Base-by-base conservation (phyloP, 2,888 invertebrate species). In the Latheticus oryzae region DNA sequence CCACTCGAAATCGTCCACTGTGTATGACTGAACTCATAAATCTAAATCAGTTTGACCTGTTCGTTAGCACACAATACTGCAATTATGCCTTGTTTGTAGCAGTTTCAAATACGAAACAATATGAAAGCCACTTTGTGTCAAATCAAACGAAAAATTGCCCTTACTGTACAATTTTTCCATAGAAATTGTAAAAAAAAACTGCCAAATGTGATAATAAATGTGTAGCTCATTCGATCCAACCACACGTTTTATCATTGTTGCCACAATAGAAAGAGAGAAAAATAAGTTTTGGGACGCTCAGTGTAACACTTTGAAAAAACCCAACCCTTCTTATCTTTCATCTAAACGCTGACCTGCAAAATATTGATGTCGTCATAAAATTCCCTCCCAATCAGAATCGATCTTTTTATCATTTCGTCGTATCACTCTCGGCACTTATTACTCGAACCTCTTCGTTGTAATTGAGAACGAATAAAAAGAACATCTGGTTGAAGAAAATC, bases 1-100 rank as follows among this genome's bases (percentile, higher is more conserved):
- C 45, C 45, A 45, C 45, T 32, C 45, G 11, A 45, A 45, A 28
- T 32, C n/a, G 30, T 45, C 21, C 12, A 23, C 32, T 45, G 24
- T 32, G 32, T 33, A 21, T 21, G 45, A 23, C 16, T 45, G 16
- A 45, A 32, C 45, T 45, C 42, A 12, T 45, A 45, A 30, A 45
- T 45, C 45, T 45, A 32, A 45, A 45, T 45, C 42, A 42, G 9
- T 45, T 19, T 32, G 30, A 45, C 9, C 32, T 32, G 7, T 28
- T 43, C 16, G 13, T 8, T 17, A 9, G 17, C 17, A 45, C 30
- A 45, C 45, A 45, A 45, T 32, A 32, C 5, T 11, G 17, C 45
- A 32, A 45, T 45, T 45, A 45, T 17, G 35, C 5, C 8, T 11
- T 5, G 17, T 32, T 32, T 11, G 32, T 32, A 11, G 2, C 12